These are phyloP conservation scores for Pithys albifrons DNA, from an alignment of 2,113 vertebrate species.

Conservation along the genomic window DNA sequence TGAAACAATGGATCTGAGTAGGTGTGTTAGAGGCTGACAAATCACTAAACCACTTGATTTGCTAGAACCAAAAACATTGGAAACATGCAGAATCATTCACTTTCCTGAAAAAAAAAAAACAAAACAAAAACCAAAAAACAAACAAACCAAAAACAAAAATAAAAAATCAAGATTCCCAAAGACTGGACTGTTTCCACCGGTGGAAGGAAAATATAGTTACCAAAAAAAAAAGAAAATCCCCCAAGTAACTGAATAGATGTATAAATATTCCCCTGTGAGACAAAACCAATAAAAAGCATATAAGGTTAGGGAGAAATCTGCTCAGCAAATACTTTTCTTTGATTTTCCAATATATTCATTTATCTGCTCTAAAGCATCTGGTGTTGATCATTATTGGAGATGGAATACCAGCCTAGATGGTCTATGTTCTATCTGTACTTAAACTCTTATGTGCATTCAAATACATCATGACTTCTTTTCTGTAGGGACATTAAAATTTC, in stretches of 20 bases:
- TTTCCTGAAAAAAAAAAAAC: not conserved
- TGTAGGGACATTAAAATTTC: not conserved
- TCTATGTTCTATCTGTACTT: not conserved
- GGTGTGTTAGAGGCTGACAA: not conserved
- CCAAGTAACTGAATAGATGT: not conserved
- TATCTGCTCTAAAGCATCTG: not conserved
- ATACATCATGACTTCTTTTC: not conserved
- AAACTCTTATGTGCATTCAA: accelerated
- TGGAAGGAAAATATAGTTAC: not conserved
- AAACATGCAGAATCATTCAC: not conserved
- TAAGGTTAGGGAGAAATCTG: not conserved
- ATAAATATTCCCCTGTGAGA: not conserved
- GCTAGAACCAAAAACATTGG: not conserved
- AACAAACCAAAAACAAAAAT: no score
- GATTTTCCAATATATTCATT: not conserved
- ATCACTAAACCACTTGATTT: not conserved
- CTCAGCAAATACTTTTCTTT: not conserved
- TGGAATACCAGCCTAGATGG: not conserved
- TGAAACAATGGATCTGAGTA: not conserved
- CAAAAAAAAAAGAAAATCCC: no score
- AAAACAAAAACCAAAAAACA: no score
- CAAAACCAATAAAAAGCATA: not conserved
- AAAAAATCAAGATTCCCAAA: not conserved
- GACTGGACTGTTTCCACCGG: not conserved
- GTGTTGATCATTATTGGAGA: not conserved